Base-by-base conservation (phyloP, 2,113 vertebrate species). In the Hypanus sabinus region DNA sequence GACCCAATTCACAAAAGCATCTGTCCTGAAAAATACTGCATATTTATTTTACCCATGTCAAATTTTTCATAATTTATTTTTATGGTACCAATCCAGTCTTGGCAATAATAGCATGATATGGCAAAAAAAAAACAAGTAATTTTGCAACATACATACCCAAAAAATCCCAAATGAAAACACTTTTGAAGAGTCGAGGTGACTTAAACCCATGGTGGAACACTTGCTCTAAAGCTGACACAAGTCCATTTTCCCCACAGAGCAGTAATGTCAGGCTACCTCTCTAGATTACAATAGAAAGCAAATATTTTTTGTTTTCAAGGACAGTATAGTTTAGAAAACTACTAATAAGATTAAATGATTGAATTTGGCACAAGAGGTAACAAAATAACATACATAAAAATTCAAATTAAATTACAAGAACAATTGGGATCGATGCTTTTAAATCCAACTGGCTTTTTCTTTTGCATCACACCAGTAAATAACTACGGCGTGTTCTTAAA, bases 91-190 rank as follows among this genome's bases (percentile, higher is more conserved):
- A 33, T 16, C 62, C 65, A 0, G 5, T 30, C n/a, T 65, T 60
- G 30, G 0, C 0, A 60, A 87, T 14, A 62, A 87, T 27, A 85
- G 2, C 9, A 85, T 55, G 24, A 85, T 85, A 85, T 85, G 22
- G 9, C 27, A 87, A 87, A 55, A 87, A 87, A 55, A 83, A 24
- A 4, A 38, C 2, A 4, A 10, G 77, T 38, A 36, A 38, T n/a
- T 27, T 62, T 62, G 7, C 60, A 62, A 62, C 30, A 33, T 81
- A 95, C 96, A 97, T 96, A 99, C 99, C 99, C 95, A 99, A 96
- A 94, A 98, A 99, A 96, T 99, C 99, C 99, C 99, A 99, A 95
- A 99, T 99, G 97, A 99, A 99, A 96, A 99, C 97, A 0, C 98
- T 99, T 97, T 99, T 99, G 97, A 99, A 99, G 95, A 99, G 99